Base-by-base conservation (phyloP, 1,140 invertebrate genomes). In the Chymomyza costata region DNA sequence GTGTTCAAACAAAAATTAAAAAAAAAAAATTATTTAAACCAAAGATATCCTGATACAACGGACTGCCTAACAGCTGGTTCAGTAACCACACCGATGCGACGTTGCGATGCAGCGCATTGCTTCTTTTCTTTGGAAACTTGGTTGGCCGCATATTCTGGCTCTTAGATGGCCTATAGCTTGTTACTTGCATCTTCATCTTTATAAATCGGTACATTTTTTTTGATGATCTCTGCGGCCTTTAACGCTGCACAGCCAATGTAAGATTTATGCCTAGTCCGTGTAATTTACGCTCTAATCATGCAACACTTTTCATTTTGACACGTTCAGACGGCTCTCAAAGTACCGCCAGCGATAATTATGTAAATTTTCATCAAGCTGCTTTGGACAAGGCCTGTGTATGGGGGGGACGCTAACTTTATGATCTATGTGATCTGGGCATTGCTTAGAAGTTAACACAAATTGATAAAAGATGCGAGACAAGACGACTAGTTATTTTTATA, bases 261-360 rank as follows among this genome's bases (percentile, higher is more conserved):
- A 78, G 71, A 76, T 78, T 76, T 76, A 76, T 76, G 71, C 54
- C 62, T 15, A 43, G 37, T 37, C 62, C 58, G 47, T 37, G 54
- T 76, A 78, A 78, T 76, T 76, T 76, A 76, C 71, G 76, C 62
- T 62, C 71, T 76, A 76, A 76, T 76, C 71, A 76, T 76, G 71
- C 71, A 76, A 76, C 71, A 78, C 71, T 78, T 76, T 76, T 76
- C 71, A 76, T 76, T 76, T 76, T 71, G 71, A 76, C 71, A 76
- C 71, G 71, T 76, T 76, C 63, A 56, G 58, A 54, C 70, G 71
- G 70, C 71, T 47, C 54, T 59, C 59, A 60, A 78, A 71, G 66
- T 57, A 62, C 66, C 66, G 71, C 66, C 62, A 76, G 71, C 71
- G 67, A 71, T 71, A 76, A 76, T 76, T 76, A 76, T 76, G 71